Percentiles rank a stretch among this genome's conserved stretches.
Conservation (phyloP, 2,113 vertebrate species). For the Genyomyrus donnyi region DNA sequence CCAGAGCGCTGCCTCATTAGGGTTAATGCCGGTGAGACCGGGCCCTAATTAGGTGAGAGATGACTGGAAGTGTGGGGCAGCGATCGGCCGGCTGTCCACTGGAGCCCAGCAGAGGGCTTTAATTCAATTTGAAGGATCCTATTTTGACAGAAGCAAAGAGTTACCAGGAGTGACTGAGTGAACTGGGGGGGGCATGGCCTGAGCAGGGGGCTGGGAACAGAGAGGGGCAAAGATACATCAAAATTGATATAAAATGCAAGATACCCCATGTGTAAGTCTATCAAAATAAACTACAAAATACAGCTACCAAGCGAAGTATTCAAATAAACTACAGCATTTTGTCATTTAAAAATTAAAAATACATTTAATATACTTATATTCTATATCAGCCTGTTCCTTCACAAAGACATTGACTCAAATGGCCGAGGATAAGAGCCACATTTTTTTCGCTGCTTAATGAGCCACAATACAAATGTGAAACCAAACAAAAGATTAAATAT, state of each 20-base stretch:
- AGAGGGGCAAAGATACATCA: not conserved
- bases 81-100: constrained; percentile 63
- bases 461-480: not conserved
- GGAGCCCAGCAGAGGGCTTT: constrained; percentile 71
- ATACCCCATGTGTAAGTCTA: not conserved
- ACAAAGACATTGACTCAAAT: too few relatives aligned
- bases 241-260: not conserved
- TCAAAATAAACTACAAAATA: not conserved
- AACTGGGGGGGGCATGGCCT: constrained; percentile 36
- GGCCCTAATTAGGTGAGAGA: constrained; percentile 80
- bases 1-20: constrained; percentile 73
- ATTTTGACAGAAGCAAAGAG: constrained; percentile 76
- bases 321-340: not conserved
- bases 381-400: not conserved
- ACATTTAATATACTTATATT: not conserved
- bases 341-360: not conserved
- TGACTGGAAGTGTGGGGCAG: constrained; percentile 49
- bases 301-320: not conserved
- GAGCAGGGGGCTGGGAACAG: not conserved
- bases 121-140: constrained; percentile 80
- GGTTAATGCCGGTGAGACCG: constrained; percentile 68
- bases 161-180: constrained; percentile 60
- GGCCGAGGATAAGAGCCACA: not conserved
- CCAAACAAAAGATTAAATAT: not conserved
- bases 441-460: not conserved